Evolutionary conservation across 1,140 invertebrate species (phyloP), one percentile per base, ranked within the genome.

Genomic region (Drosophila persimilis): DNA sequence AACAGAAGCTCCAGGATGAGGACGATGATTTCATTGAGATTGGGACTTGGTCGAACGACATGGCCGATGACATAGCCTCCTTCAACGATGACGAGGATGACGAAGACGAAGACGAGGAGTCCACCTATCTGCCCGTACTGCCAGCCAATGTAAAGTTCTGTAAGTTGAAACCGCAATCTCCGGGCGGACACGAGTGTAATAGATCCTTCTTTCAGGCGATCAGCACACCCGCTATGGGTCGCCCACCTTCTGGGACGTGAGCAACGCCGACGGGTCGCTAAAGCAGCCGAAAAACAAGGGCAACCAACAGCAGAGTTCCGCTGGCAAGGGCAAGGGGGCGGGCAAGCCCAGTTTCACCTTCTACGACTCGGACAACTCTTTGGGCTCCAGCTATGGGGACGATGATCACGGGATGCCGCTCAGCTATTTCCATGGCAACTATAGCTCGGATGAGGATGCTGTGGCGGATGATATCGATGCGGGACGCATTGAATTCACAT

Each of bases 11-110:
- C 8, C 44, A 70, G 20, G 74, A 90, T 26, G 69, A 65, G 24
- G 92, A 39, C 11, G 11, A 92, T 50, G 91, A 93, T 57, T 92
- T 94, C 77, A 93, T 97, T 78, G 96, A 97, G 91, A 97, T 98
- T 58, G 96, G 96, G n/a, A 97, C 95, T 0, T 98, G 96, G 97
- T 96, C 95, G 0, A 98, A 97, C 91, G 96, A 97, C 17, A 97
- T 97, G 96, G 95, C 95, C 0, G 90, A 77, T 22, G 84, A 92
- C 89, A 20, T 88, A 41, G 75, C 50, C 7, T 65, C 41, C 5
- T 81, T 29, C 7, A 90, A 90, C 0, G 57, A 77, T 6, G 72
- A 85, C 1, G 85, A 76, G 15, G 79, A 90, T 1, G 88, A 85
- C 4, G 78, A 88, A 2, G 92, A 31, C 8, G 31, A 91, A 47